Evolutionary conservation across 2,797 vertebrate genomes (phyloP), one percentile per base, ranked within the genome.

Genomic region (Lateolabrax maculatus): DNA sequence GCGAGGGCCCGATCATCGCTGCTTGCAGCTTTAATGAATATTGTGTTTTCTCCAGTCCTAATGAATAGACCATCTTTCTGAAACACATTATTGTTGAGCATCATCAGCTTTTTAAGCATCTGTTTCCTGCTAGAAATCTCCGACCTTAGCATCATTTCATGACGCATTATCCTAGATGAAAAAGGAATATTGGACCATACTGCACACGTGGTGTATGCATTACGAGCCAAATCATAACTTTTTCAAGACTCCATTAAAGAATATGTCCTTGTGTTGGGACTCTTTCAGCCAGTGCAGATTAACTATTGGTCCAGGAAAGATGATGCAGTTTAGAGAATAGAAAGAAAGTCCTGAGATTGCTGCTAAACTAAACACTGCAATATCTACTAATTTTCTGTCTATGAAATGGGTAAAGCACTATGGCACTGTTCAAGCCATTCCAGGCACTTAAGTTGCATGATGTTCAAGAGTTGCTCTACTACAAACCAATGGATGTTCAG

Each of bases 131-230:
- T 15, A 56, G 0, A 44, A 75, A 71, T 36, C 53, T 76, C 27
- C 69, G 76, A n/a, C 62, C 66, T 10, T 79, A 83, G 51, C 56
- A 83, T 65, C 66, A 72, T 34, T 65, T 75, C 7, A 85, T 85
- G 75, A 58, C 16, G 0, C 68, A 80, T 52, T 77, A 80, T 36
- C 57, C n/a, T 44, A 9, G 16, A 1, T n/a, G 44, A 11, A 73
- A 72, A 31, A 37, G 56, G 23, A 44, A 80, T 6, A 69, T 72
- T 25, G 67, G 48, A 8, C 67, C 63, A 25, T 79, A 51, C 34
- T 75, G 48, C 75, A 81, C 36, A 68, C 16, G 3, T 78, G 75
- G 66, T 81, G 34, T 11, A 81, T 75, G 74, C 21, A 2, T 15
- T 66, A 77, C 0, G 9, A 72, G 8, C 36, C 25, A 16, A 84